A percentile compares a stretch with the other conserved stretches of the same genome.
phyloP scores from a whole-genome alignment of 1,140 invertebrate genomes.

The Hydropsyche tenuis region DNA sequence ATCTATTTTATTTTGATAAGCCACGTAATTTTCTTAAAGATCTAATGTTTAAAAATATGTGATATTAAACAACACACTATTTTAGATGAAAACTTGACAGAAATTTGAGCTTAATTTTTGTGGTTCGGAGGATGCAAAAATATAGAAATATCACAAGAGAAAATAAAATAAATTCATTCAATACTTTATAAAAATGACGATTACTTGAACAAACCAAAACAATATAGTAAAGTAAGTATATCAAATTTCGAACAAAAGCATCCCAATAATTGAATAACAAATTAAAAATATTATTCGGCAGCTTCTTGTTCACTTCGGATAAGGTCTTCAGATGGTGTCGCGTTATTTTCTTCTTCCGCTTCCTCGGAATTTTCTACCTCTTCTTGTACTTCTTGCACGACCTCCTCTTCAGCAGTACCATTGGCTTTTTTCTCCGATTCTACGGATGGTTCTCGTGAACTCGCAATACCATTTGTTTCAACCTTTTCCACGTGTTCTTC shows the following conservation, averaged over 20 bases:
- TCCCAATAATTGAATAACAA: neutral
- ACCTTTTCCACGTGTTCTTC: slow-evolving; percentile 43
- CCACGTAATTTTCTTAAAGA: neutral
- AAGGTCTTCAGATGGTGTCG: slow-evolving; percentile 57
- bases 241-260: neutral
- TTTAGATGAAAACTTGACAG: slow-evolving; percentile 30
- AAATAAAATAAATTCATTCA: neutral
- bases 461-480: slow-evolving; percentile 43
- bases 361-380: slow-evolving; percentile 4
- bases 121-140: slow-evolving; percentile 30
- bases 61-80: neutral
- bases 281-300: slow-evolving; percentile 53
- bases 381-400: slow-evolving; percentile 52
- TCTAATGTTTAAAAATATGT: slow-evolving; percentile 7
- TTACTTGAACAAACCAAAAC: neutral
- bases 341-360: slow-evolving; percentile 51
- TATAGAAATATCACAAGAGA: neutral
- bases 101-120: slow-evolving; percentile 48
- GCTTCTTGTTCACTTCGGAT: slow-evolving; percentile 57
- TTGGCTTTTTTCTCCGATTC: slow-evolving; percentile 45
- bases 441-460: slow-evolving; percentile 46
- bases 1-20: neutral
- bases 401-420: slow-evolving; percentile 47
- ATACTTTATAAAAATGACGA: neutral
- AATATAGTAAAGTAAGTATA: neutral